Evolutionary conservation across 2,113 vertebrate genomes (phyloP), one percentile per base, ranked within the genome.

Genomic region (Motacilla alba): DNA sequence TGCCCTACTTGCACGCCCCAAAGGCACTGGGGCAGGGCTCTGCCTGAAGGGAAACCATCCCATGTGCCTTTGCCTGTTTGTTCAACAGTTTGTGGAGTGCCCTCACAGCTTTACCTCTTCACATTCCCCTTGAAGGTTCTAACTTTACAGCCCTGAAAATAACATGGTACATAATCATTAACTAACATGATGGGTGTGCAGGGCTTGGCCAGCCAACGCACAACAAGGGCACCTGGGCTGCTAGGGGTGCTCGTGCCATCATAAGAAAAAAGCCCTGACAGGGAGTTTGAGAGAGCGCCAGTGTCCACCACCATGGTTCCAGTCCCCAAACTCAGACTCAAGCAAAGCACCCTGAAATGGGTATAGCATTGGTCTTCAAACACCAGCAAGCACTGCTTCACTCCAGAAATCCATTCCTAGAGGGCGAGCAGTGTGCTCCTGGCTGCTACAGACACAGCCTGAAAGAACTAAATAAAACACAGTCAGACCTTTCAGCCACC

Each of bases 1-100:
- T 21, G 27, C 11, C 14, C 30, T 77, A 17, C 21, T n/a, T 44
- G 33, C 33, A 53, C 0, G 0, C 7, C 21, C 13, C 50, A 53
- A 62, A 89, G 52, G 15, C 18, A 11, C 33, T 16, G 43, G 41
- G 39, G 23, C 66, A 78, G 47, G 35, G 43, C 15, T 80, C 35
- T 78, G 11, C 6, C 24, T 22, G 19, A 50, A 63, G 16, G 5
- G n/a, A 64, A 74, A 47, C 9, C 21, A 41, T 7, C n/a, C 44
- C 64, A 15, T 37, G 8, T 26, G 30, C 18, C 63, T 83, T 50
- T 73, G 68, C 2, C 72, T 66, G 30, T 16, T 43, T 41, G 26
- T 69, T 31, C 37, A 47, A 9, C 7, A 4, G 5, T 33, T 59
- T 44, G 13, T 64, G 69, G 22, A 28, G 26, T 58, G 16, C 8